These are phyloP conservation scores for Stramonita haemastoma DNA, from an alignment of 2,888 invertebrate species.

Conservation along the genomic window DNA sequence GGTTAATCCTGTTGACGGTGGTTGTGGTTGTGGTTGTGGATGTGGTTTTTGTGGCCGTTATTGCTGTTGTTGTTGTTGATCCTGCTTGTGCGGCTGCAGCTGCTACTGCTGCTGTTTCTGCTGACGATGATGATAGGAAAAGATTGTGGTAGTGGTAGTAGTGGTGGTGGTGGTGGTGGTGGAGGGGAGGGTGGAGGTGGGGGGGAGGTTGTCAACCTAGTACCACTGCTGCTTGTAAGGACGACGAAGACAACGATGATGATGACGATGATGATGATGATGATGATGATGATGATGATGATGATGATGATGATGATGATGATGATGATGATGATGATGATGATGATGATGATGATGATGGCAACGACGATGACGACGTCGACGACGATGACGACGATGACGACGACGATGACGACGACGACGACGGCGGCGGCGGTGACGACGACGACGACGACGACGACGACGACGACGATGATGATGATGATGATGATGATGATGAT, in stretches of 20 bases:
- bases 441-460: not conserved
- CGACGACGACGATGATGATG: not conserved
- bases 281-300: not conserved
- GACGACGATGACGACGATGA: conserved; percentile 16
- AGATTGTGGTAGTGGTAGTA: too few relatives aligned
- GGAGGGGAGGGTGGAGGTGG: too few relatives aligned
- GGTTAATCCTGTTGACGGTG: too few relatives aligned
- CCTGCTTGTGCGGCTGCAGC: too few relatives aligned
- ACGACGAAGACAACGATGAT: not conserved
- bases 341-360: conserved; percentile 26
- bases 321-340: conserved; percentile 18
- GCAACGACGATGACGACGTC: conserved; percentile 19
- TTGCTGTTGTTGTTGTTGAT: too few relatives aligned
- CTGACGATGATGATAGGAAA: too few relatives aligned
- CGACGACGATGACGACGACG: not conserved
- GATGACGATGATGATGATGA: not conserved
- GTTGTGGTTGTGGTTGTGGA: too few relatives aligned
- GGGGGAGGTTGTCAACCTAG: too few relatives aligned
- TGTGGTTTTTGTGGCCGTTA: too few relatives aligned
- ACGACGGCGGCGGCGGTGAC: not conserved
- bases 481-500: not conserved
- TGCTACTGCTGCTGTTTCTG: too few relatives aligned
- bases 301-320: conserved; percentile 2
- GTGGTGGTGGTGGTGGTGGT: too few relatives aligned
- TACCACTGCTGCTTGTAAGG: too few relatives aligned